Percentiles rank a stretch among this genome's conserved stretches.
phyloP scores from a whole-genome alignment of 1,140 invertebrate species.

The Bombus affinis region DNA sequence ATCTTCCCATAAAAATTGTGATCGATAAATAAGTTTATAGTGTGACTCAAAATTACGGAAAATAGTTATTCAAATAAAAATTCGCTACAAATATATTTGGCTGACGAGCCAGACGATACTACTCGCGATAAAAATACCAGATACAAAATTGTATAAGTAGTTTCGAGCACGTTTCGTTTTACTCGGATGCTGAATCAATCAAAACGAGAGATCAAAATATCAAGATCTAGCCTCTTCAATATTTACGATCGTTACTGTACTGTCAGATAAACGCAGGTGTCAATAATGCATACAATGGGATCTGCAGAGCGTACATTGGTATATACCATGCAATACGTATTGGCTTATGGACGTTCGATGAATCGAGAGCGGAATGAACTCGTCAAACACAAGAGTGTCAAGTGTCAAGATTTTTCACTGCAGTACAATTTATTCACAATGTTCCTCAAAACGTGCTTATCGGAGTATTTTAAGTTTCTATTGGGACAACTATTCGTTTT shows the following conservation, averaged over 20 bases:
- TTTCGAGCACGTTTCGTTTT: neutral
- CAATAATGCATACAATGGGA: slow-evolving; percentile 36
- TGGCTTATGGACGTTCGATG: slow-evolving; percentile 39
- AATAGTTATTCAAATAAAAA: neutral
- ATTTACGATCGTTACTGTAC: slow-evolving; percentile 29
- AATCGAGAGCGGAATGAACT: slow-evolving; percentile 46
- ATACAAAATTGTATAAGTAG: slow-evolving; percentile 6
- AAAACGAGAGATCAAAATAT: slow-evolving; percentile 30
- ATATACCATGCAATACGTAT: slow-evolving; percentile 25
- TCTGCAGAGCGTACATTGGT: slow-evolving; percentile 10
- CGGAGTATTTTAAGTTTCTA: neutral
- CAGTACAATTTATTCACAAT: slow-evolving; percentile 58
- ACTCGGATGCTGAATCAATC: slow-evolving; percentile 3
- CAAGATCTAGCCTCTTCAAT: slow-evolving; percentile 13
- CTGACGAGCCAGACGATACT: neutral
- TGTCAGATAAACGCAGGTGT: slow-evolving; percentile 34
- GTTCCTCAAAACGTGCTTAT: neutral
- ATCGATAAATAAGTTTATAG: too few relatives aligned
- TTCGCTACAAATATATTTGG: neutral
- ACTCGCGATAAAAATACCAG: neutral
- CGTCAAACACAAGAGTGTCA: slow-evolving; percentile 50
- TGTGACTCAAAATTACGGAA: neutral
- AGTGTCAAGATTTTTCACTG: slow-evolving; percentile 68
- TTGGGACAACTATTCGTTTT: neutral
- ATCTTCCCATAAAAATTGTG: neutral